Evolutionary conservation across 2,113 vertebrate species (phyloP).

Genomic region (Propithecus coquereli): DNA sequence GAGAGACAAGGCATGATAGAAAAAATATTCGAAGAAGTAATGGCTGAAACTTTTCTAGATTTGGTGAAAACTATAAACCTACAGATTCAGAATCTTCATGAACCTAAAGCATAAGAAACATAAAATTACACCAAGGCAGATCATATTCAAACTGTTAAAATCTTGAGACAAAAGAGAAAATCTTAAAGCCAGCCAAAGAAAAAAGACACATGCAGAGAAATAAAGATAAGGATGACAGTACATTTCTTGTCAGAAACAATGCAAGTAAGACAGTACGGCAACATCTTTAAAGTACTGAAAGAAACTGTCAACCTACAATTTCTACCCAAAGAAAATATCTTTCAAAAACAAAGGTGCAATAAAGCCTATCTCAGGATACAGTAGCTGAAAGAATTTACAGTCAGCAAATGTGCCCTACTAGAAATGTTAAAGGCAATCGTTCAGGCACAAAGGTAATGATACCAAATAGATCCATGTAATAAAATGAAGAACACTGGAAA

Average conservation of each 20-base stretch:
- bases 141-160: not conserved
- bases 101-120: not conserved
- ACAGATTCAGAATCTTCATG: not conserved
- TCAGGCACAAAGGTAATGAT: not conserved
- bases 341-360: not conserved
- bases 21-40: not conserved
- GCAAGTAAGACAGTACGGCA: not conserved
- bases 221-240: not conserved
- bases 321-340: not conserved
- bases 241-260: not conserved
- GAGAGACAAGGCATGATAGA: not conserved
- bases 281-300: not conserved
- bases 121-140: not conserved
- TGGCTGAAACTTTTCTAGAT: not conserved
- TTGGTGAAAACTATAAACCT: not conserved
- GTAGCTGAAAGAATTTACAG: not conserved
- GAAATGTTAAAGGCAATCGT: not conserved
- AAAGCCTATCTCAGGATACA: not conserved
- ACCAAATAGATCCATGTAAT: not conserved
- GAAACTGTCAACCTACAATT: not conserved
- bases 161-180: not conserved
- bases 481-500: not conserved
- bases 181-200: not conserved
- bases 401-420: not conserved
- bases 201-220: not conserved